phyloP scores from a whole-genome alignment of 1,140 invertebrate genomes.

The Aphaenogaster rudis region DNA sequence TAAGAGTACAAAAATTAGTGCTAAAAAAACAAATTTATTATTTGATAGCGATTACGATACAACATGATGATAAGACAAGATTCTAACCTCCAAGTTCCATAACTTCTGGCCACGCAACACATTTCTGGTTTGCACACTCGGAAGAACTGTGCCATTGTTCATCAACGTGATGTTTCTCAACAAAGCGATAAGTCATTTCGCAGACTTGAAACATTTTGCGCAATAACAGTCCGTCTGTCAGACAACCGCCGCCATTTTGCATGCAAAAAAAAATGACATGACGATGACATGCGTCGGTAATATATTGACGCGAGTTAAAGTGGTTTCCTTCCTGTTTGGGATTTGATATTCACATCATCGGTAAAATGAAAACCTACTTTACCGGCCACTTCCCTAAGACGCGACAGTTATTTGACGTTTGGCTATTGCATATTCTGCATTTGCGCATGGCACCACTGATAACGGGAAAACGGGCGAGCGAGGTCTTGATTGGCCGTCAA shows the following conservation, averaged over 20 bases:
- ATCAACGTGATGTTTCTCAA: neutral
- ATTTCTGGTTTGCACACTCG: conserved; percentile 68
- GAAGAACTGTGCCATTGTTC: conserved; percentile 61
- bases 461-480: neutral
- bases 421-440: neutral
- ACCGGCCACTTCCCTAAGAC: neutral
- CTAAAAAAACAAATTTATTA: neutral
- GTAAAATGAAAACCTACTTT: neutral
- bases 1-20: neutral
- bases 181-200: conserved; percentile 1
- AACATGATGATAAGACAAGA: neutral
- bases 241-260: neutral
- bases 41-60: neutral
- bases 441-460: conserved; percentile 42
- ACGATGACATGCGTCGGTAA: neutral
- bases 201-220: conserved; percentile 8
- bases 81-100: conserved; percentile 74
- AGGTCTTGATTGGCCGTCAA: conserved; percentile 62
- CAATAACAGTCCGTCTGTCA: neutral
- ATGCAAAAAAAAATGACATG: neutral
- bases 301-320: neutral
- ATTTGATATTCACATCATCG: neutral
- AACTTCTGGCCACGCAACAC: conserved; percentile 59
- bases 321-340: neutral
- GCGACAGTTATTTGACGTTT: neutral